These are phyloP conservation scores for Eubucco bourcierii DNA, from an alignment of 2,113 vertebrate species.

Conservation along the genomic window DNA sequence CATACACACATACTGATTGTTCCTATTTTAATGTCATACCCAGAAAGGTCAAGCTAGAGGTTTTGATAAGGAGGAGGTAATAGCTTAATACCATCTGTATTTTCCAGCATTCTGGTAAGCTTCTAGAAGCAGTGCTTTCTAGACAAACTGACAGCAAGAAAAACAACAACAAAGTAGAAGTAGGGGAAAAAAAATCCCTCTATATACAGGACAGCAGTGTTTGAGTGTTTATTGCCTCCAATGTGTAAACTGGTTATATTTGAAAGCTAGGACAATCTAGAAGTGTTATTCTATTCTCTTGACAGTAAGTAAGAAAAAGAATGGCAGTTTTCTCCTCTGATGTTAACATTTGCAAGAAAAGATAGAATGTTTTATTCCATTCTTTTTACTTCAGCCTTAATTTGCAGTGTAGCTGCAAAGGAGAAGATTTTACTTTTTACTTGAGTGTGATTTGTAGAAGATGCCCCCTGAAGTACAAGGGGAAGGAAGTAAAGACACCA, in stretches of 20 bases:
- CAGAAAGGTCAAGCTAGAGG: conserved; percentile 4
- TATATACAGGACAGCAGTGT: background rate
- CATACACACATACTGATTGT: background rate
- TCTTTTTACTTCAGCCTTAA: background rate
- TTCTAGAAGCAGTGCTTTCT: background rate
- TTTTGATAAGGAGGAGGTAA: background rate
- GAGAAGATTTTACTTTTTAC: background rate
- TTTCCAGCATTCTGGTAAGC: background rate
- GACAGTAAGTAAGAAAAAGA: background rate
- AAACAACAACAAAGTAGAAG: background rate
- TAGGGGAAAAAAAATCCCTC: background rate
- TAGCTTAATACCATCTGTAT: background rate
- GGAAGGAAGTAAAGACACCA: background rate
- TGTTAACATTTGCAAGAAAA: background rate
- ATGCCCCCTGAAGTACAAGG: background rate
- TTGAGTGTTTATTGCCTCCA: background rate
- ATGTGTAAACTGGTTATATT: background rate
- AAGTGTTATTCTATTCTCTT: background rate
- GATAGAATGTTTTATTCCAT: background rate
- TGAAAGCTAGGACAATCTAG: background rate
- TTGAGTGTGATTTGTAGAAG: background rate
- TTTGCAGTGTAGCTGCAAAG: background rate
- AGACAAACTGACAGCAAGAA: background rate
- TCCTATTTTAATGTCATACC: conserved; percentile 19
- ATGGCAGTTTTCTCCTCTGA: background rate